Conservation (phyloP, 2,797 vertebrate genomes). For the Danio jaintianensis region DNA sequence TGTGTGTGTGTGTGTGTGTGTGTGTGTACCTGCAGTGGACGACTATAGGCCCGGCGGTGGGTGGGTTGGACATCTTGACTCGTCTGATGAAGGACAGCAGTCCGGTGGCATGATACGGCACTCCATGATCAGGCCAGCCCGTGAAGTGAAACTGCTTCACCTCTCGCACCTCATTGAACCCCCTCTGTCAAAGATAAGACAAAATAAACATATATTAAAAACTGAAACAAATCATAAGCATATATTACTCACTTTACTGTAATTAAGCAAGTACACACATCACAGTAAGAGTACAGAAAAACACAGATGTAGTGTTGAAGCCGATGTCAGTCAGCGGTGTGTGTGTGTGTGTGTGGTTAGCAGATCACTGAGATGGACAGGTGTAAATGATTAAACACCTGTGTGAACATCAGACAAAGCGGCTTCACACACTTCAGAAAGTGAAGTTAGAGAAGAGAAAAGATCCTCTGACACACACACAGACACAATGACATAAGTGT, state of each 20-base stretch:
- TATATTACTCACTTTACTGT: no score
- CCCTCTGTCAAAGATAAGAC: slow-evolving; percentile 79
- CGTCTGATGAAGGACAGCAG: slow-evolving; percentile 96
- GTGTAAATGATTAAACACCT: no score
- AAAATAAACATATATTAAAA: background rate
- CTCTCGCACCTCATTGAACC: slow-evolving; percentile 96
- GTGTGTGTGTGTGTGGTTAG: background rate
- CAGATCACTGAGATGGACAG: no score
- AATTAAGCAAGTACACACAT: no score
- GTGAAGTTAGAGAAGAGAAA: no score
- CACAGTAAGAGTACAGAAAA: background rate
- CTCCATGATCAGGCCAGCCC: slow-evolving; percentile 98
- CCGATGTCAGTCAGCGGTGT: background rate
- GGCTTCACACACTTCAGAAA: no score
- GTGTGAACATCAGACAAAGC: no score
- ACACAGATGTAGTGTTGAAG: background rate
- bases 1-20: background rate
- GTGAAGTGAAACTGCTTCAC: slow-evolving; percentile 99
- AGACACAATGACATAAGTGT: no score
- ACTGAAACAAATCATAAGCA: no score
- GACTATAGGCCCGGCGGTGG: slow-evolving; percentile 95
- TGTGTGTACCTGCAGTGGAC: slow-evolving; percentile 94
- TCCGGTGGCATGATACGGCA: slow-evolving; percentile 98
- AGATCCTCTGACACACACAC: no score
- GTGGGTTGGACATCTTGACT: slow-evolving; percentile 96